Evolutionary conservation across 2,888 invertebrate genomes (phyloP), one percentile per base, ranked within the genome.

Genomic region (Coelogynopora nodosa): DNA sequence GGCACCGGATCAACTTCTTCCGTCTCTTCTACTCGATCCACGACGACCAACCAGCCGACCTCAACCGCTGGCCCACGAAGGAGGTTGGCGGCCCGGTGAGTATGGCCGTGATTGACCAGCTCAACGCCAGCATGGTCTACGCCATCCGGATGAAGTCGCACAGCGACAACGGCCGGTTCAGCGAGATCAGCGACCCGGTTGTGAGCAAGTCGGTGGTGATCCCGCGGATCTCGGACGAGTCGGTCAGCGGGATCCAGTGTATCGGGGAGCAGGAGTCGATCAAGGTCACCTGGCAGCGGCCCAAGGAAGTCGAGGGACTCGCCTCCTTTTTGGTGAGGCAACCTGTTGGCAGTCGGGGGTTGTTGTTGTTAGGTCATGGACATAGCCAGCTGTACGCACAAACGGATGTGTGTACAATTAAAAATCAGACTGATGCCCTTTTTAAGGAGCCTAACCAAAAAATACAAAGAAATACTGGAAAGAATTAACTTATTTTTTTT

Each of bases 221-320:
- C 67, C 29, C 85, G 2, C 13, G 67, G 26, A 18, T 1, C n/a
- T 29, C 26, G 29, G 85, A 85, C 5, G 0, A 49, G 74, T 31
- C 67, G 30, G 67, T 85, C 30, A 85, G 2, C 26, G 2, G 23
- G 18, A 67, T 85, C 29, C 67, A 30, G 1, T 85, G 85, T 67
- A 28, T 10, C 27, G 85, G 85, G 2, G 2, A 67, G 18, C 29
- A 81, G 0, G 30, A 74, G 28, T 67, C 85, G 18, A 67, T 85
- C 27, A 85, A 67, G 67, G 67, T 85, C 28, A 74, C 74, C 26
- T 85, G 85, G 85, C 27, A 28, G 13, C 67, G 67, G 67, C 85
- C 85, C n/a, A 74, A 85, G 27, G 67, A 85, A 2, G 26, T 28
- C 0, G 30, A 26, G 2, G 30, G 30, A 2, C 67, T 85, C 10